Evolutionary conservation across 1,140 invertebrate genomes (phyloP).

Genomic region (Drosophila nasuta): DNA sequence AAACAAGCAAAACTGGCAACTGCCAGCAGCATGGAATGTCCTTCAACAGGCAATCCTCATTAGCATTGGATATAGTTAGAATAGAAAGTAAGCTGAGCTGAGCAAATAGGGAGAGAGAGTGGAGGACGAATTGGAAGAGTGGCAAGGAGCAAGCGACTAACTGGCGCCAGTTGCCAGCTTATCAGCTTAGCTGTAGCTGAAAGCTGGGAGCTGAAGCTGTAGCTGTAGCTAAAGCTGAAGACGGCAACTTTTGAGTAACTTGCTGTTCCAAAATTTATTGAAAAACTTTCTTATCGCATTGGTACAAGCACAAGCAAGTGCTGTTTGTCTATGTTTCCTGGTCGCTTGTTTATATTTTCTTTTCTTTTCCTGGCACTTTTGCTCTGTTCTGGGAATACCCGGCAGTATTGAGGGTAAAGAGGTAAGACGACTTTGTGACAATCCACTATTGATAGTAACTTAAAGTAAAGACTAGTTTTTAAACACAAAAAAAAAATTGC

Average conservation of each 20-base stretch:
- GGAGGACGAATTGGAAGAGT: not conserved
- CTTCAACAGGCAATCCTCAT: slow-evolving; percentile 66
- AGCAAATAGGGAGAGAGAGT: not conserved
- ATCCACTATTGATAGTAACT: too few relatives aligned
- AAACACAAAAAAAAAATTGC: too few relatives aligned
- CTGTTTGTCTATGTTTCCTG: slow-evolving; percentile 53
- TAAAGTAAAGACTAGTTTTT: too few relatives aligned
- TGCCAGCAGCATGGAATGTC: slow-evolving; percentile 47
- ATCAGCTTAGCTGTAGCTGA: slow-evolving; percentile 51
- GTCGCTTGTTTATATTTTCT: slow-evolving; percentile 48
- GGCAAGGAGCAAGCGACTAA: not conserved
- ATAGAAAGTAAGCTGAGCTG: not conserved
- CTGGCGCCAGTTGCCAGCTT: slow-evolving; percentile 68
- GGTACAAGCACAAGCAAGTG: slow-evolving; percentile 66
- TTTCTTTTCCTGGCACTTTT: slow-evolving; percentile 6
- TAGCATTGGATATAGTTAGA: slow-evolving; percentile 53
- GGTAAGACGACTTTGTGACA: not conserved
- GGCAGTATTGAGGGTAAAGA: not conserved
- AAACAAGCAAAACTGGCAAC: slow-evolving; percentile 44
- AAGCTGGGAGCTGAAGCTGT: not conserved
- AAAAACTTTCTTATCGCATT: slow-evolving; percentile 84
- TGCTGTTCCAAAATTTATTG: slow-evolving; percentile 78
- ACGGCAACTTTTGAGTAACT: slow-evolving; percentile 72
- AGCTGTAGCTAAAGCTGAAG: slow-evolving; percentile 32
- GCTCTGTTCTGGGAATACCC: not conserved